Evolutionary conservation across 2,113 vertebrate species (phyloP).

Genomic region (Girardinichthys multiradiatus): DNA sequence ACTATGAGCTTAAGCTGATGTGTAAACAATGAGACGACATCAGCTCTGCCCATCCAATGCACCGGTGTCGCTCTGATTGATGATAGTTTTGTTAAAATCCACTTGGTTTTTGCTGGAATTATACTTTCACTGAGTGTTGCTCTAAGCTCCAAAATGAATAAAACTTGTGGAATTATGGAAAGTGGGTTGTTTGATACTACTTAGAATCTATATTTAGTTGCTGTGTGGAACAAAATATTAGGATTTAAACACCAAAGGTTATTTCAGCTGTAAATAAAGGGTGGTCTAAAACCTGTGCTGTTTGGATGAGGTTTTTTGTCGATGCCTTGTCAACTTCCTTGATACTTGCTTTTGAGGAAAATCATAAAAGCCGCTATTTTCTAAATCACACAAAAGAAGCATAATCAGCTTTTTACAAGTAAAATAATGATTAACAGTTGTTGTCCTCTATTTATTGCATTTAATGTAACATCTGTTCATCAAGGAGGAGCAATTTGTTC

Average conservation of each 20-base stretch:
- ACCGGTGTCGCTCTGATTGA: slow-evolving; percentile 58
- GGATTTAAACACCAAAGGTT: slow-evolving; percentile 10
- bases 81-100: slow-evolving; percentile 34
- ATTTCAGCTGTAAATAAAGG: slow-evolving; percentile 3
- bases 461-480: not conserved
- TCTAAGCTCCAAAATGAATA: slow-evolving; percentile 6
- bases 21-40: slow-evolving; percentile 54
- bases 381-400: not conserved
- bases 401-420: slow-evolving; percentile 4
- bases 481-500: not conserved
- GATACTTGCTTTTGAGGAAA: not conserved
- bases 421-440: not conserved
- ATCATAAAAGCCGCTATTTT: not conserved
- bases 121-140: not conserved
- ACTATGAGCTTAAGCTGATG: slow-evolving; percentile 50
- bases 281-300: slow-evolving; percentile 16
- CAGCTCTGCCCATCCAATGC: slow-evolving; percentile 25
- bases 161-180: slow-evolving; percentile 46
- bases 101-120: not conserved
- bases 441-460: not conserved
- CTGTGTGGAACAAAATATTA: not conserved
- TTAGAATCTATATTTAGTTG: not conserved
- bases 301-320: slow-evolving; percentile 18
- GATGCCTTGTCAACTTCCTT: not conserved
- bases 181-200: slow-evolving; percentile 12